These are phyloP conservation scores for Piprites chloris DNA, from an alignment of 2,113 vertebrate genomes.

Conservation along the genomic window DNA sequence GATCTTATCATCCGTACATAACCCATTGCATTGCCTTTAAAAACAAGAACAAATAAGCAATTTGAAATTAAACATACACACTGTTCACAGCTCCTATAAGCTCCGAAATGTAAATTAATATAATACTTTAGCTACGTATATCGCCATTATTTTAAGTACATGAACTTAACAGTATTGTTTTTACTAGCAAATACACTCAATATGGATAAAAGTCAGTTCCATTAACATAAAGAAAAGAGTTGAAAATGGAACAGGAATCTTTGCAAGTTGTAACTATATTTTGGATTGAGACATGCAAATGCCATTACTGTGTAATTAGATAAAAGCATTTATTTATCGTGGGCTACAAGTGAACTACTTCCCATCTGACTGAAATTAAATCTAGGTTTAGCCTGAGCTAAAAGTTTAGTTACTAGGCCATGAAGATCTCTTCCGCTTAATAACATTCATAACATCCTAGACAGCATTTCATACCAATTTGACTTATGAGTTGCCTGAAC, in stretches of 20 bases:
- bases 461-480: slow-evolving; percentile 85
- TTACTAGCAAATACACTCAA: background rate
- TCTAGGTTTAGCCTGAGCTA: background rate
- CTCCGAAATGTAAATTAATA: background rate
- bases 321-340: background rate
- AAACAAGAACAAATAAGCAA: background rate
- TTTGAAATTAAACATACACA: background rate
- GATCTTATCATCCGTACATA: slow-evolving; percentile 98
- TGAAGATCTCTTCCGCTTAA: background rate
- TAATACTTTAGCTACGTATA: background rate
- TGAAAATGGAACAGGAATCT: background rate
- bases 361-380: background rate
- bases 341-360: background rate
- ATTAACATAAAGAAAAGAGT: background rate
- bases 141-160: background rate
- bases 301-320: background rate
- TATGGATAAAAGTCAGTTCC: background rate
- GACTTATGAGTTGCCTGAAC: slow-evolving; percentile 97
- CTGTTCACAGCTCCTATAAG: background rate
- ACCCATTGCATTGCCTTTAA: slow-evolving; percentile 95
- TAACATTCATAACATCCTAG: background rate
- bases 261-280: background rate
- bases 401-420: background rate
- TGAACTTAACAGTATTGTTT: background rate
- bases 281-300: background rate